Conservation (phyloP, 2,797 vertebrate species). For the Meriones psammophilus region DNA sequence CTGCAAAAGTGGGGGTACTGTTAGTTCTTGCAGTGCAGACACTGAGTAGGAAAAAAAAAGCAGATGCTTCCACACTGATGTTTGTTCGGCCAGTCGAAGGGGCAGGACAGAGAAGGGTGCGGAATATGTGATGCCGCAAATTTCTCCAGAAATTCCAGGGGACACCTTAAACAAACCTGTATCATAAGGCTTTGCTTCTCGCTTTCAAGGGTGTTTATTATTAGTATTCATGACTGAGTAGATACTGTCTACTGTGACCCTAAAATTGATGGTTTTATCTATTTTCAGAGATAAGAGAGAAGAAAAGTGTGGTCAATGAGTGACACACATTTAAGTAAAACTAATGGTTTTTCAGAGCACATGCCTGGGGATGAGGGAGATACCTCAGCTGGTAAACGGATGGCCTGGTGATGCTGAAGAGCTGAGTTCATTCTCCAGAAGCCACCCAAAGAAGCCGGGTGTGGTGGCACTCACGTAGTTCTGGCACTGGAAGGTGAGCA, state of each 20-base stretch:
- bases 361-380: not conserved
- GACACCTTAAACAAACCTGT: not conserved
- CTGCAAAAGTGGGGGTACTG: rapidly evolving
- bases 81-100: not conserved
- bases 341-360: not conserved
- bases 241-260: not conserved
- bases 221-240: not conserved
- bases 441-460: not conserved
- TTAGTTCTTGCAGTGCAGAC: not conserved
- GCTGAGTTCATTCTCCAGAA: not conserved
- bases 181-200: not conserved
- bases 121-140: not conserved
- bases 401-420: not conserved
- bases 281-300: constrained; percentile 19
- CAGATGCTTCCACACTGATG: not conserved
- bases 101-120: not conserved
- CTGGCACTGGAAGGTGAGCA: not conserved
- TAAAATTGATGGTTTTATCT: constrained; percentile 12
- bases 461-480: not conserved
- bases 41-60: not conserved
- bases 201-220: not conserved
- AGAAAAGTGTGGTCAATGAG: not conserved
- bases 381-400: not conserved
- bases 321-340: not conserved
- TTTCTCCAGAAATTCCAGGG: not conserved